Conservation (phyloP, 2,113 vertebrate species). For the Paedocypris sp. region DNA sequence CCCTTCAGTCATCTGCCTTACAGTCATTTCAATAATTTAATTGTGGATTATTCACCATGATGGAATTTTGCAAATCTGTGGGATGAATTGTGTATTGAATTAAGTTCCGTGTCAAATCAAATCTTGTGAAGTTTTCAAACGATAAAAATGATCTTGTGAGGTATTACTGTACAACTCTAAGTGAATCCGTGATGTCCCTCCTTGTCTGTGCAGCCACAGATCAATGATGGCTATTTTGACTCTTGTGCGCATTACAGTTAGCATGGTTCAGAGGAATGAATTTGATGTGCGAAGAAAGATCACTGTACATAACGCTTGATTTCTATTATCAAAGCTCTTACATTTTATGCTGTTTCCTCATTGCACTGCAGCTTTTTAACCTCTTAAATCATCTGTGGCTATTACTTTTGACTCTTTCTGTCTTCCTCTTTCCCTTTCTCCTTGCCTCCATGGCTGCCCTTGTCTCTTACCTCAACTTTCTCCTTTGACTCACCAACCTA, state of each 20-base stretch:
- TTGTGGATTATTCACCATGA: too few relatives aligned
- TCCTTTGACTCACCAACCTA: constrained; percentile 21
- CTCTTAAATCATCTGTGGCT: constrained; percentile 39
- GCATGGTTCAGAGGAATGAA: constrained; percentile 28
- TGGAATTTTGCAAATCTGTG: too few relatives aligned
- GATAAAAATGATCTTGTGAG: too few relatives aligned
- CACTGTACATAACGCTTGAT: too few relatives aligned
- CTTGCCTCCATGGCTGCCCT: constrained; percentile 42
- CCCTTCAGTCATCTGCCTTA: too few relatives aligned
- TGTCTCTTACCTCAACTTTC: constrained; percentile 36
- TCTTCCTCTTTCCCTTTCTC: constrained; percentile 54
- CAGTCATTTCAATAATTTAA: too few relatives aligned
- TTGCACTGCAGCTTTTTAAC: constrained; percentile 9
- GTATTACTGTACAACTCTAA: neutral
- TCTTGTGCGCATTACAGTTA: constrained; percentile 5
- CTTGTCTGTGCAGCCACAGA: neutral
- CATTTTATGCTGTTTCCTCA: constrained; percentile 34
- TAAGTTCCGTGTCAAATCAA: too few relatives aligned
- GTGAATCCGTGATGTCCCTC: neutral
- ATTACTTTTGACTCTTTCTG: constrained; percentile 33
- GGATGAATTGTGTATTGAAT: too few relatives aligned
- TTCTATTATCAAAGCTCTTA: neutral
- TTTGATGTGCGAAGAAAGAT: constrained; percentile 27
- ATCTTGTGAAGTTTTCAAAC: neutral
- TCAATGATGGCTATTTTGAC: constrained; percentile 5